phyloP scores from a whole-genome alignment of 2,888 invertebrate species.

The Ormyrus labotus region DNA sequence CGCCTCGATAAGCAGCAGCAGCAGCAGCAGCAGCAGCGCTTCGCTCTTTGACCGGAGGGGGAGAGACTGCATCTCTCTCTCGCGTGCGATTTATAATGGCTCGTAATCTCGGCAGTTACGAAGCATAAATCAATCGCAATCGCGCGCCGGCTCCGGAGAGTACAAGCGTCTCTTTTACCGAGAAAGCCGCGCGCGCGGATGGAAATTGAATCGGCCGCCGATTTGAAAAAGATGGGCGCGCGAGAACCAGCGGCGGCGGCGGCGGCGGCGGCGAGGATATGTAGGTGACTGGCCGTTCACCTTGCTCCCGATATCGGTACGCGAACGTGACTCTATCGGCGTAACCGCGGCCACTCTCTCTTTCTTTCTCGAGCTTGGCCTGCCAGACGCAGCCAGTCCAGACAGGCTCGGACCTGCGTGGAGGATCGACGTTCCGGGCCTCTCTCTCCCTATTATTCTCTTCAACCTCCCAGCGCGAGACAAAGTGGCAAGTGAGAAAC shows the following conservation, averaged over 20 bases:
- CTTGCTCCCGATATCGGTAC: conserved; percentile 57
- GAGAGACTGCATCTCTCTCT: no score
- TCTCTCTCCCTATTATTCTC: no score
- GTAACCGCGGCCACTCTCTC: conserved; percentile 1
- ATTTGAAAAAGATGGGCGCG: neutral
- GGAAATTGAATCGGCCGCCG: neutral
- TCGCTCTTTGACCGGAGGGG: conserved; percentile 39
- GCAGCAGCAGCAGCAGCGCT: conserved; percentile 1
- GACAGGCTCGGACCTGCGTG: no score
- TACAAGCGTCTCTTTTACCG: neutral
- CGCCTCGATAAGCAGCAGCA: conserved; percentile 9
- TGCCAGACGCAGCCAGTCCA: no score
- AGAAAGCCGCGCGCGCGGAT: neutral
- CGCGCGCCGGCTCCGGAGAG: neutral
- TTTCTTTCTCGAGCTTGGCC: no score
- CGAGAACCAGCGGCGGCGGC: neutral
- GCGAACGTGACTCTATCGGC: conserved; percentile 30
- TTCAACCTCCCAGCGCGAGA: no score
- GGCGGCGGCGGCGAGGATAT: neutral
- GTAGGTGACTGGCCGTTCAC: conserved; percentile 61
- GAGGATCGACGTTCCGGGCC: no score
- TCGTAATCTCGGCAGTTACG: conserved; percentile 50
- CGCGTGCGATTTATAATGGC: conserved; percentile 38
- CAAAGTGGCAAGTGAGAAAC: no score
- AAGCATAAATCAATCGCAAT: conserved; percentile 54